Percentiles rank a stretch among this genome's conserved stretches.
Conservation (phyloP, 2,888 invertebrate species). For the Volucella inflata region DNA sequence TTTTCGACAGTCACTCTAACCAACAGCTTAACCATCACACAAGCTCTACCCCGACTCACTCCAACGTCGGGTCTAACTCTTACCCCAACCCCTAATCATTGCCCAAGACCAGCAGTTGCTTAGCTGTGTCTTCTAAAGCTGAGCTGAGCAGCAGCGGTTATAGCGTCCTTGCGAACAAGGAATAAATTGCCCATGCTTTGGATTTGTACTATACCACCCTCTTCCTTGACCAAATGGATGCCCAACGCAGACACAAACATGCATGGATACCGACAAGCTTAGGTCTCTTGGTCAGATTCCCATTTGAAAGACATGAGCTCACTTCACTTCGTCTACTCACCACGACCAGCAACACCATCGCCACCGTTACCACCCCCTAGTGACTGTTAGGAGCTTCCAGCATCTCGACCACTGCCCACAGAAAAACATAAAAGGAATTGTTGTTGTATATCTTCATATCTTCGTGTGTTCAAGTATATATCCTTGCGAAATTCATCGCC, state of each 20-base stretch:
- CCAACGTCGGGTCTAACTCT: too few species aligned
- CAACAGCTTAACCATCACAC: not conserved
- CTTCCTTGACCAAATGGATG: conserved; percentile 47
- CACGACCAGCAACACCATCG: conserved; percentile 28
- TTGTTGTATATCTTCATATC: conserved; percentile 64
- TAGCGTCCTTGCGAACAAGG: conserved; percentile 76
- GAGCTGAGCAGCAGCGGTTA: conserved; percentile 71
- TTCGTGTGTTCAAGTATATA: conserved; percentile 72
- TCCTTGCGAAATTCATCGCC: conserved; percentile 75
- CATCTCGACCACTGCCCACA: conserved; percentile 58
- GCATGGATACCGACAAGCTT: conserved; percentile 45
- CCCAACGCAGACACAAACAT: conserved; percentile 36
- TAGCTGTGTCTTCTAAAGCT: conserved; percentile 72
- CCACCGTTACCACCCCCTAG: conserved; percentile 11
- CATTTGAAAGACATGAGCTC: conserved; percentile 78
- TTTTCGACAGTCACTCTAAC: conserved; percentile 61
- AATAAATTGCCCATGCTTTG: conserved; percentile 77
- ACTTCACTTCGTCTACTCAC: conserved; percentile 75
- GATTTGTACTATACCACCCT: conserved; percentile 7
- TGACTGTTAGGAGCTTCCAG: conserved; percentile 38
- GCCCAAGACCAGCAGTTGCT: conserved; percentile 50
- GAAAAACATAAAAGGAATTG: conserved; percentile 74
- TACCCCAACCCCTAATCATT: not conserved
- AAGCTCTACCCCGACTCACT: too few species aligned
- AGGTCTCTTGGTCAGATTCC: conserved; percentile 76